A percentile compares a stretch with the other conserved stretches of the same genome.
Conservation (phyloP, 2,797 vertebrate species). For the Arvicola amphibius region DNA sequence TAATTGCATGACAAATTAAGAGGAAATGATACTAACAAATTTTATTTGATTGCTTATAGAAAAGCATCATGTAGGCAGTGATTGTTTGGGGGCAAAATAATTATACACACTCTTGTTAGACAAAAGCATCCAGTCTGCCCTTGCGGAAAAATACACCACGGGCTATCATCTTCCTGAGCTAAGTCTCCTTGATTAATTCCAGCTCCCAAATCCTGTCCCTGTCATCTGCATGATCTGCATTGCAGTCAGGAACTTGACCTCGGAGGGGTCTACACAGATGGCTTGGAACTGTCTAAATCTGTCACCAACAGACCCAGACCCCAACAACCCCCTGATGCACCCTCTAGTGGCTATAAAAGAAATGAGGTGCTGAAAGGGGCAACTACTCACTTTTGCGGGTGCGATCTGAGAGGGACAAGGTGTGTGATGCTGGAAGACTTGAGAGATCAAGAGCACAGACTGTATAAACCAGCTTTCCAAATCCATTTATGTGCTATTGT, state of each 20-base stretch:
- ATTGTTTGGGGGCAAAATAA: constrained; percentile 54
- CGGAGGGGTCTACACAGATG: not conserved
- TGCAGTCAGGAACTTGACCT: not conserved
- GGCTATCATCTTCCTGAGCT: not conserved
- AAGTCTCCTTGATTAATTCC: constrained; percentile 38
- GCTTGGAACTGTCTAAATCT: not conserved
- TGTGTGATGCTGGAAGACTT: not conserved
- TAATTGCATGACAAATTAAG: constrained; percentile 65
- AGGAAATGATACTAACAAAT: constrained; percentile 57
- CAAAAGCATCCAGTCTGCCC: constrained; percentile 28
- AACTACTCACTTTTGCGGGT: not conserved
- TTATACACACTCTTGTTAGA: constrained; percentile 21
- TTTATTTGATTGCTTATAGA: constrained; percentile 65
- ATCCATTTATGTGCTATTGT: not conserved
- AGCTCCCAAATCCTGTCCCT: constrained; percentile 6
- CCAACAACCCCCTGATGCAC: constrained; percentile 6
- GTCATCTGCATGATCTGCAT: not conserved
- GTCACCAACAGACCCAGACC: not conserved
- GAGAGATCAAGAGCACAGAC: not conserved
- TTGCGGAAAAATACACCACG: not conserved
- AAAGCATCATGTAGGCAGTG: constrained; percentile 51
- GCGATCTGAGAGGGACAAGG: not conserved
- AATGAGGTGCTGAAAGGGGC: not conserved
- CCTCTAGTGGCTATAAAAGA: constrained; percentile 59
- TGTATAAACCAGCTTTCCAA: not conserved